Evolutionary conservation across 2,888 invertebrate species (phyloP).

Genomic region (Tiliacea aurago): DNA sequence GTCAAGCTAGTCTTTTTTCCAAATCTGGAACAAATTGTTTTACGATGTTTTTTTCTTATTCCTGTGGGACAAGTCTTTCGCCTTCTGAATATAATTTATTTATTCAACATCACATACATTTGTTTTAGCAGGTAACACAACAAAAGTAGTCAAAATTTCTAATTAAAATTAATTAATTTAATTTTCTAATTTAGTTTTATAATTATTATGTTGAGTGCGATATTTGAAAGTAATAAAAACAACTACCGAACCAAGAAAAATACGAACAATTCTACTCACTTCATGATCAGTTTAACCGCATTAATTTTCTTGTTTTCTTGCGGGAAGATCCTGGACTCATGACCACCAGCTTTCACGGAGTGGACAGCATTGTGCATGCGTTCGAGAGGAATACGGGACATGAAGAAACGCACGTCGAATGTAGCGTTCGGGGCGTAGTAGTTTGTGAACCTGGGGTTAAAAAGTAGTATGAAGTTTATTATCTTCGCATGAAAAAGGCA

Average conservation of each 20-base stretch:
- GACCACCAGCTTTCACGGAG: slow-evolving; percentile 72
- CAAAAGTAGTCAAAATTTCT: too few species aligned
- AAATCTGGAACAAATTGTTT: background rate
- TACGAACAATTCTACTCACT: slow-evolving; percentile 44
- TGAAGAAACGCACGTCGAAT: slow-evolving; percentile 85
- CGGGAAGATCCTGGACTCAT: slow-evolving; percentile 76
- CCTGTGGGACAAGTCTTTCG: background rate
- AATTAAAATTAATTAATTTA: too few species aligned
- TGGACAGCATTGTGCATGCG: slow-evolving; percentile 86
- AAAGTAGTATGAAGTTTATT: background rate
- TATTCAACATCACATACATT: too few species aligned
- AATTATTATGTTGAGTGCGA: background rate
- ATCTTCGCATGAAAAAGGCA: background rate
- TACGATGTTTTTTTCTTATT: background rate
- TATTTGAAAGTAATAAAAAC: background rate
- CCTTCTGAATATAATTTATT: background rate
- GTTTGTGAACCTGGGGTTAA: slow-evolving; percentile 67
- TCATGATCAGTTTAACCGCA: slow-evolving; percentile 3
- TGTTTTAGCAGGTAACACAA: too few species aligned
- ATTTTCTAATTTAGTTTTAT: too few species aligned
- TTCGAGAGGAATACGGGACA: slow-evolving; percentile 83
- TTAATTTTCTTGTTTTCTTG: slow-evolving; percentile 39
- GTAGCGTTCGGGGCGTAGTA: slow-evolving; percentile 60
- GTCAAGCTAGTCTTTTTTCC: background rate
- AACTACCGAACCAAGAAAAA: background rate